Percentiles rank a stretch among this genome's conserved stretches.
Evolutionary conservation across 2,888 invertebrate genomes (phyloP).

Genomic region (Tinea trinotella): DNA sequence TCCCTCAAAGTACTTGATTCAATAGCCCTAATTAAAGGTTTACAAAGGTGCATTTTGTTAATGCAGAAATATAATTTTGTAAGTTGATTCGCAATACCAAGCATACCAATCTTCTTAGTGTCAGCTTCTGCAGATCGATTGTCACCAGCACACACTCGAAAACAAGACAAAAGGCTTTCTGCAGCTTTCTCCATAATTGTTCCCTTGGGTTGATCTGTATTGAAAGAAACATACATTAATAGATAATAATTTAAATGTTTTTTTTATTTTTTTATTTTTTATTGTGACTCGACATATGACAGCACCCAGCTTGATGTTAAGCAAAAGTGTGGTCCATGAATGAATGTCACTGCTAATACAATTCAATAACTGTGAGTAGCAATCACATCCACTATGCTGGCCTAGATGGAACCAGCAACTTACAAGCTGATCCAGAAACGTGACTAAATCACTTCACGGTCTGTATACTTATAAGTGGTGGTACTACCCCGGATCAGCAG

Average conservation of each 20-base stretch:
- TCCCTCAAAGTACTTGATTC: slow-evolving; percentile 94
- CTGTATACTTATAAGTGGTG: no score
- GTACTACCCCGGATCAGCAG: no score
- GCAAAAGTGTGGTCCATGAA: no score
- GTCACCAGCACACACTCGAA: slow-evolving; percentile 95
- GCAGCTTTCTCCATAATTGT: slow-evolving; percentile 94
- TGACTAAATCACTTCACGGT: no score
- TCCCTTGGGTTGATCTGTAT: slow-evolving; percentile 38
- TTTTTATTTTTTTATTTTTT: no score
- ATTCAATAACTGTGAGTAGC: no score
- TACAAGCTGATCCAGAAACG: no score
- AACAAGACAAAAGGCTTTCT: slow-evolving; percentile 92
- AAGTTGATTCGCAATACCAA: slow-evolving; percentile 95
- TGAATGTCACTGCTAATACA: no score
- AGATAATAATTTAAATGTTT: background rate
- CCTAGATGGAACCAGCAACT: no score
- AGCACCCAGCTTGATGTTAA: no score
- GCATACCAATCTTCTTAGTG: slow-evolving; percentile 96
- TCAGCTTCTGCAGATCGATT: slow-evolving; percentile 91
- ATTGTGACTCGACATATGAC: no score
- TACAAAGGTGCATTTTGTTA: slow-evolving; percentile 89
- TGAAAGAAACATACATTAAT: background rate
- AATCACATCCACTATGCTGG: no score
- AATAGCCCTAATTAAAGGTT: slow-evolving; percentile 96
- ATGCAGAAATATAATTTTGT: slow-evolving; percentile 96